phyloP scores from a whole-genome alignment of 1,140 invertebrate genomes.

The Gryllus bimaculatus region DNA sequence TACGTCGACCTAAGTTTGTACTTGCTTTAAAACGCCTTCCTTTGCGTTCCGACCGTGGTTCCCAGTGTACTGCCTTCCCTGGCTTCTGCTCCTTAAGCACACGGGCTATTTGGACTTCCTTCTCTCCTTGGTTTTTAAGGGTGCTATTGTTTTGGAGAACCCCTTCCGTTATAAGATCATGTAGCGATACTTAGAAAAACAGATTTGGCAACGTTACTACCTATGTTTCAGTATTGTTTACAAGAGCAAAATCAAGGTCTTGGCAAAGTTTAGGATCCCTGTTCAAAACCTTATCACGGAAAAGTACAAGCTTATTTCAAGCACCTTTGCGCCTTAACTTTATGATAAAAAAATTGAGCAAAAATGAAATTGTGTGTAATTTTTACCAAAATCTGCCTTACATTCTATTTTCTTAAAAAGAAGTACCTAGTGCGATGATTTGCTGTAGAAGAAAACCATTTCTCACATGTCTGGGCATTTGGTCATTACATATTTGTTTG shows the following conservation, averaged over 20 bases:
- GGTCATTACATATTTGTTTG: constrained; percentile 20
- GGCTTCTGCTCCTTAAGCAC: constrained; percentile 16
- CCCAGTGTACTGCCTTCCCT: neutral
- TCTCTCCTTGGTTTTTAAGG: constrained; percentile 18
- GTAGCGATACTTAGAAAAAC: constrained; percentile 20
- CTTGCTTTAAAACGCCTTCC: neutral
- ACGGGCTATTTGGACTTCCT: constrained; percentile 18
- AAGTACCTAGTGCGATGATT: constrained; percentile 31
- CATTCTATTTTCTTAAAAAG: constrained; percentile 50
- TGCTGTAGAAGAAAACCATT: constrained; percentile 29
- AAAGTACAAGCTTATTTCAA: constrained; percentile 63
- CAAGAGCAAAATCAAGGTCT: constrained; percentile 23
- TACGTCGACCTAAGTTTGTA: neutral
- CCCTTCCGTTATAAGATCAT: constrained; percentile 14
- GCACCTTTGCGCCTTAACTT: constrained; percentile 62
- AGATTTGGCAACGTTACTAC: constrained; percentile 16
- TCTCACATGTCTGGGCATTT: constrained; percentile 25
- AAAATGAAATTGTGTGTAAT: constrained; percentile 48
- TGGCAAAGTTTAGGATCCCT: constrained; percentile 30
- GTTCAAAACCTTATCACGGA: constrained; percentile 43
- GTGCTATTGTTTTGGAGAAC: constrained; percentile 22
- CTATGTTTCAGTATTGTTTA: constrained; percentile 15
- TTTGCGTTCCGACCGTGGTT: neutral
- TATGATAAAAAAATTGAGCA: constrained; percentile 42
- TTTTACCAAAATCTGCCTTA: constrained; percentile 55